Evolutionary conservation across 2,888 invertebrate genomes (phyloP).

Genomic region (Microlaimidae sp.): DNA sequence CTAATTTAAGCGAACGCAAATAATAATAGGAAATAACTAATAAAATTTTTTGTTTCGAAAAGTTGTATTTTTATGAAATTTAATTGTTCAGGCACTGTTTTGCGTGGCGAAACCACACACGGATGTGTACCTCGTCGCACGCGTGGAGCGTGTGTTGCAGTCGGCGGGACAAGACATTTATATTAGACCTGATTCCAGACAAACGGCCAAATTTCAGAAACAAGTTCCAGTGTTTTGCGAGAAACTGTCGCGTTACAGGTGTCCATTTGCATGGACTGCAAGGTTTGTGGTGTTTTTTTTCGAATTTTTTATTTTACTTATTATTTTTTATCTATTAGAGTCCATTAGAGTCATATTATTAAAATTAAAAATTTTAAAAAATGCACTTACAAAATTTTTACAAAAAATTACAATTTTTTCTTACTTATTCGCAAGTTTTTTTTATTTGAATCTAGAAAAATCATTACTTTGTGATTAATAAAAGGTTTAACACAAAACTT

Average conservation of each 20-base stretch:
- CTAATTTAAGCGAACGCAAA: not conserved
- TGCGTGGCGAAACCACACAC: conserved; percentile 71
- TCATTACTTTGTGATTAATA: no score
- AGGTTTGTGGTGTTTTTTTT: conserved; percentile 27
- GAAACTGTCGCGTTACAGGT: conserved; percentile 59
- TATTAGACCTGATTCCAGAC: conserved; percentile 46
- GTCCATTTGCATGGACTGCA: conserved; percentile 95
- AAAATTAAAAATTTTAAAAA: no score
- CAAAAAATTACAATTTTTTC: no score
- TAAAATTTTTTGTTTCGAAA: no score
- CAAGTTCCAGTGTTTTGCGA: conserved; percentile 27
- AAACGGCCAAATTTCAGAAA: conserved; percentile 5
- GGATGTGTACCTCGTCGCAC: conserved; percentile 75
- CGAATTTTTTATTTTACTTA: not conserved
- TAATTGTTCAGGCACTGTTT: conserved; percentile 57
- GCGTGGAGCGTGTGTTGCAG: conserved; percentile 81
- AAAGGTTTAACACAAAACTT: no score
- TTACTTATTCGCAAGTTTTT: no score
- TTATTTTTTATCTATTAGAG: conserved; percentile 6
- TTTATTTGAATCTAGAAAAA: no score
- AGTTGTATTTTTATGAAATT: no score
- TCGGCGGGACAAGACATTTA: conserved; percentile 70
- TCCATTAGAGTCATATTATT: no score
- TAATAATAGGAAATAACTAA: no score
- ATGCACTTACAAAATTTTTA: no score